A percentile compares a stretch with the other conserved stretches of the same genome.
phyloP scores from a whole-genome alignment of 2,888 invertebrate species.

The Craniophora ligustri region DNA sequence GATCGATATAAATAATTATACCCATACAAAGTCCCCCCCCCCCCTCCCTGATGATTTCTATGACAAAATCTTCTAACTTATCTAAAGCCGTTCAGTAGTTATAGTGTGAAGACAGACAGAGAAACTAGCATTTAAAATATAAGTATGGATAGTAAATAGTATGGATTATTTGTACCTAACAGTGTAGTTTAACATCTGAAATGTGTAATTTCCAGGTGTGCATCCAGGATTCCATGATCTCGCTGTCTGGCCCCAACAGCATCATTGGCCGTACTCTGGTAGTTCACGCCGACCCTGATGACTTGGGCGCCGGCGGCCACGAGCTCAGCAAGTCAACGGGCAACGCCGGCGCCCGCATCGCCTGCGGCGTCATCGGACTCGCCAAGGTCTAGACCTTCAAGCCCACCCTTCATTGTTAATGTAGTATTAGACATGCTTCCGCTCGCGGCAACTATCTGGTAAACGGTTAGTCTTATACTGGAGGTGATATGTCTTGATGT shows the following conservation, averaged over 20 bases:
- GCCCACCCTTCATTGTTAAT: conserved; percentile 15
- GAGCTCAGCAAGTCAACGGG: conserved; percentile 98
- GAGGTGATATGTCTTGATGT: not conserved
- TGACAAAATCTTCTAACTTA: no score
- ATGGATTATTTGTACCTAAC: no score
- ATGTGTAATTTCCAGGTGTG: conserved; percentile 72
- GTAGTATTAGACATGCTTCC: conserved; percentile 32
- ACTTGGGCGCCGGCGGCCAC: conserved; percentile 97
- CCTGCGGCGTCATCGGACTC: conserved; percentile 96
- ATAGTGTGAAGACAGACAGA: no score
- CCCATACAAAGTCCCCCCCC: no score
- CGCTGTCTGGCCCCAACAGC: conserved; percentile 90
- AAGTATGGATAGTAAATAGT: no score
- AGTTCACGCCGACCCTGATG: conserved; percentile 97
- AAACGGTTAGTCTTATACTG: conserved; percentile 8
- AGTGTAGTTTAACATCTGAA: no score
- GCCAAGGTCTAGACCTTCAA: conserved; percentile 66
- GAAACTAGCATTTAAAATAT: no score
- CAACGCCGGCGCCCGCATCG: conserved; percentile 96
- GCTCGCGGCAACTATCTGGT: conserved; percentile 23
- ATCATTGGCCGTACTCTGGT: conserved; percentile 96
- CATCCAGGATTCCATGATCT: conserved; percentile 79
- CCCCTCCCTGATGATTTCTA: no score
- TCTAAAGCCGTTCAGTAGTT: no score
- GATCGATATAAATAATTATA: no score